Conservation (phyloP, 2,797 vertebrate species). For the Brachymystax lenok region DNA sequence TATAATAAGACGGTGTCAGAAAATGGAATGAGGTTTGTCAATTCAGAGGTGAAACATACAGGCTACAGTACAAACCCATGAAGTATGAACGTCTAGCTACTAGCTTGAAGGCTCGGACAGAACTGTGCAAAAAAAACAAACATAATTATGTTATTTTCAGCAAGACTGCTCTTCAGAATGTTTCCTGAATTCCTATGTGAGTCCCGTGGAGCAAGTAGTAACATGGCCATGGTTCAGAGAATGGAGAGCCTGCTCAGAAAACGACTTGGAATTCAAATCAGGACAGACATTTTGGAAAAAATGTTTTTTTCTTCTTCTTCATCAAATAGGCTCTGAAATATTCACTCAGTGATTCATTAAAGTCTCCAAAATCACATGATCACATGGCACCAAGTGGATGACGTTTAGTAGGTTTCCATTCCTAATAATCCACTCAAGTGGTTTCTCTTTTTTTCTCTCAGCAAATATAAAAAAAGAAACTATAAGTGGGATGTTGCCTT, state of each 20-base stretch:
- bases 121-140: slow-evolving; percentile 34
- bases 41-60: neutral
- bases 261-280: slow-evolving; percentile 44
- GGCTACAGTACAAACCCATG: neutral
- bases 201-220: slow-evolving; percentile 36
- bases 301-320: neutral
- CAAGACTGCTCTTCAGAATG: slow-evolving; percentile 42
- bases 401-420: neutral
- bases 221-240: slow-evolving; percentile 45
- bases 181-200: slow-evolving; percentile 44
- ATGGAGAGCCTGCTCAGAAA: slow-evolving; percentile 26
- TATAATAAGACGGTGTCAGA: neutral
- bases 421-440: neutral
- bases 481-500: slow-evolving; percentile 1
- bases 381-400: neutral
- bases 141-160: slow-evolving; percentile 48
- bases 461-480: slow-evolving; percentile 2
- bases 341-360: neutral
- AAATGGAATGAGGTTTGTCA: neutral
- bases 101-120: slow-evolving; percentile 33
- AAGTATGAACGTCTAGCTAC: slow-evolving; percentile 17
- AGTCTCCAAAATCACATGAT: neutral
- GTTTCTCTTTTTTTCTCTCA: neutral
- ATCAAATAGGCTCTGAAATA: neutral
- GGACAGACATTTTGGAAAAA: slow-evolving; percentile 27